Conservation (phyloP, 2,888 invertebrate species). For the Leucoptera coffeella region DNA sequence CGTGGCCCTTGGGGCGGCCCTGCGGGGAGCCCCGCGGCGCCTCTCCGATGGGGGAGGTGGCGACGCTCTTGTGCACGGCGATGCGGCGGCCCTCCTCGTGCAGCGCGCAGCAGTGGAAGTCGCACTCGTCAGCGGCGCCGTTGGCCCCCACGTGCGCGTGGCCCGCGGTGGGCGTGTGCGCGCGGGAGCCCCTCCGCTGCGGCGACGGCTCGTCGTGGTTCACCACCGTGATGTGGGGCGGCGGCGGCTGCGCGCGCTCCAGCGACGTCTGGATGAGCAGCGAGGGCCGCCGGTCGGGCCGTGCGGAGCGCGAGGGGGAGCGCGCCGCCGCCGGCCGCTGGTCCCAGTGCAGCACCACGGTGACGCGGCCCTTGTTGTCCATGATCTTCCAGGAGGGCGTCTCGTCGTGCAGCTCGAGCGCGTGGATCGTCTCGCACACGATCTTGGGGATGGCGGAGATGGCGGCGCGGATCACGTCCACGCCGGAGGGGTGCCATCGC, state of each 20-base stretch:
- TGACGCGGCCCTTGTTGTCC: constrained; percentile 96
- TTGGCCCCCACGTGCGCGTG: too few relatives aligned
- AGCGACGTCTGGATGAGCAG: constrained; percentile 71
- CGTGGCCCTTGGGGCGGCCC: constrained; percentile 69
- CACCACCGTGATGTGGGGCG: constrained; percentile 89
- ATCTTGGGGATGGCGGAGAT: constrained; percentile 94
- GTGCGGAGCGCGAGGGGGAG: constrained; percentile 40
- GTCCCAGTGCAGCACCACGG: constrained; percentile 95
- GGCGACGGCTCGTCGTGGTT: constrained; percentile 88
- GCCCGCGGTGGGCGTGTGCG: too few relatives aligned
- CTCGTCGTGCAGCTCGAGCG: constrained; percentile 91
- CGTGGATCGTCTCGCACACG: constrained; percentile 95
- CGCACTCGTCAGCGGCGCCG: constrained; percentile 95
- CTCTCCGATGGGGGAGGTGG: constrained; percentile 91
- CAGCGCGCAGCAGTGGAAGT: constrained; percentile 91
- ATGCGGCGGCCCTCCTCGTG: constrained; percentile 91
- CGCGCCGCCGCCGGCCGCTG: constrained; percentile 68
- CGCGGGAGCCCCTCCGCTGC: too few relatives aligned
- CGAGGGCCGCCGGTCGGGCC: constrained; percentile 59
- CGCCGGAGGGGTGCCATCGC: constrained; percentile 89
- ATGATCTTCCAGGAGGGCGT: constrained; percentile 97
- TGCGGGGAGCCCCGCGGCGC: constrained; percentile 64
- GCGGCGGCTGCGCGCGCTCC: constrained; percentile 65
- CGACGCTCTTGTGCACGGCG: constrained; percentile 87
- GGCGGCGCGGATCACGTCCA: constrained; percentile 92